phyloP scores from a whole-genome alignment of 2,113 vertebrate genomes.

The Tragelaphus imberbis region DNA sequence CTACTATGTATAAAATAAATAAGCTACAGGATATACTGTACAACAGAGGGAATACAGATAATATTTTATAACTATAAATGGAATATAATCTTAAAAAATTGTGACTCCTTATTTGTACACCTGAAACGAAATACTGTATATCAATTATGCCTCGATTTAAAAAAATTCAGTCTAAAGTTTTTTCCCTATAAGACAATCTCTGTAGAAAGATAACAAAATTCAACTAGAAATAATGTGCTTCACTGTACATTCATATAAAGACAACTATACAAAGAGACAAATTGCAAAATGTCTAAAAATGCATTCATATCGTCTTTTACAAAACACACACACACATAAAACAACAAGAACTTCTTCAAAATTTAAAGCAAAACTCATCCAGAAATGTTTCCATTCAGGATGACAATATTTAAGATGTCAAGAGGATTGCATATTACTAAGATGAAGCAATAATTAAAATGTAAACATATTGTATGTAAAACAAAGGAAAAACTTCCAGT shows the following conservation, averaged over 20 bases:
- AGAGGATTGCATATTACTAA: background rate
- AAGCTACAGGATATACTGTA: background rate
- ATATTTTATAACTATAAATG: background rate
- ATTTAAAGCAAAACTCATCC: background rate
- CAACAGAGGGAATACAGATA: background rate
- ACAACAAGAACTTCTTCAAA: background rate
- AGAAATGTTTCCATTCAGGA: slow-evolving; percentile 8
- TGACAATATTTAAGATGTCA: background rate
- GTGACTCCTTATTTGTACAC: background rate
- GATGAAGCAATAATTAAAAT: slow-evolving; percentile 45
- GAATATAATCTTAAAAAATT: background rate
- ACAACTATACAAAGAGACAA: background rate
- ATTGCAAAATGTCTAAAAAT: background rate
- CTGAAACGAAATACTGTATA: background rate
- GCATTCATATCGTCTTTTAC: background rate
- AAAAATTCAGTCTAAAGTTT: background rate
- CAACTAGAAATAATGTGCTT: background rate
- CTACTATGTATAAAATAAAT: background rate
- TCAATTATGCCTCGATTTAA: background rate
- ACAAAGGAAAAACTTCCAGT: slow-evolving; percentile 11
- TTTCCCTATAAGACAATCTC: background rate
- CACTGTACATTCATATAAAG: background rate
- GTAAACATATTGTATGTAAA: background rate
- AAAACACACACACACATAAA: background rate
- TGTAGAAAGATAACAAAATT: slow-evolving; percentile 11